Conservation (phyloP, 2,797 vertebrate genomes). For the Sorex maritimensis region DNA sequence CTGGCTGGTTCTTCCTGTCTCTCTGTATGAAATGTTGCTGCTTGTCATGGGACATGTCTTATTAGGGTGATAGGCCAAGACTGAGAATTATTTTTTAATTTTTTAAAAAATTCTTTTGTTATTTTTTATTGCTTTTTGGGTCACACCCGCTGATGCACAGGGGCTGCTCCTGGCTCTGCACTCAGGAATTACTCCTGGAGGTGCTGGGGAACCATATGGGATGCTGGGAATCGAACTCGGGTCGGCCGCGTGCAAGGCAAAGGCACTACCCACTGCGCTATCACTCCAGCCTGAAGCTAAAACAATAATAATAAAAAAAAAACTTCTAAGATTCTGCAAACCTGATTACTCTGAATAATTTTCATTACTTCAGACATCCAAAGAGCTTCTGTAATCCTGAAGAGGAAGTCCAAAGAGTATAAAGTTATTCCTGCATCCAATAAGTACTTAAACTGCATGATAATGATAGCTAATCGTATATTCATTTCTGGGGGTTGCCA, state of each 20-base stretch:
- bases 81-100: neutral
- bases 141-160: no score
- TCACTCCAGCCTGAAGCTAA: no score
- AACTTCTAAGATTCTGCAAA: neutral
- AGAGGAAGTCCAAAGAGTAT: neutral
- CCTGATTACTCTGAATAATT: neutral
- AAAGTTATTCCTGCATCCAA: neutral
- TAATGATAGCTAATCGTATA: neutral
- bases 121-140: no score
- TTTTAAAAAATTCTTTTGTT: no score
- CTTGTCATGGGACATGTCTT: neutral
- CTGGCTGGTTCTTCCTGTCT: neutral
- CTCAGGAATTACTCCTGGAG: no score
- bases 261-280: no score
- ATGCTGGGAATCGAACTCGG: no score
- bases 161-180: no score
- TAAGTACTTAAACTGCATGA: neutral
- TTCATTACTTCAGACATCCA: neutral
- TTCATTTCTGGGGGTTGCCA: neutral
- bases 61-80: neutral
- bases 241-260: no score
- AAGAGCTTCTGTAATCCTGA: neutral
- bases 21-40: neutral
- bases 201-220: no score
- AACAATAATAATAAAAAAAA: neutral